These are phyloP conservation scores for Apaloderma vittatum DNA, from an alignment of 2,113 vertebrate genomes.

Conservation along the genomic window DNA sequence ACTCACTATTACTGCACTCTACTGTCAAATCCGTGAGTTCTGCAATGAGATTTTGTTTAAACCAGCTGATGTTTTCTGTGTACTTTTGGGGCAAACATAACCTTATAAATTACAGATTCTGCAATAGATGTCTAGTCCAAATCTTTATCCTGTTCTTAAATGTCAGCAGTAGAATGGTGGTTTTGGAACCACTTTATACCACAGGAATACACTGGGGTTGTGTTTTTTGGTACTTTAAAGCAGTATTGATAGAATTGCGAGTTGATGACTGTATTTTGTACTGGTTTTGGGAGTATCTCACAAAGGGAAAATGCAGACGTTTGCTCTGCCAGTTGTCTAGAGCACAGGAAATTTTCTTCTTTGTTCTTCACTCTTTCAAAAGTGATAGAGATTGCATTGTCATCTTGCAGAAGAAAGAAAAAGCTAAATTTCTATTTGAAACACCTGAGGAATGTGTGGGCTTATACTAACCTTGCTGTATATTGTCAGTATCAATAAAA, in stretches of 20 bases:
- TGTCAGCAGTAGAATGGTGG: not conserved
- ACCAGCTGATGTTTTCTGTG: not conserved
- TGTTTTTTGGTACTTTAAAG: not conserved
- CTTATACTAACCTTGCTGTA: constrained; percentile 4
- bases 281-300: not conserved
- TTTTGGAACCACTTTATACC: not conserved
- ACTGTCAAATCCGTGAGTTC: not conserved
- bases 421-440: not conserved
- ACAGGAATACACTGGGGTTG: not conserved
- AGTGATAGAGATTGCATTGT: not conserved
- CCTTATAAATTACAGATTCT: not conserved
- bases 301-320: not conserved
- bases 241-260: not conserved
- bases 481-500: constrained; percentile 32
- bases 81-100: not conserved
- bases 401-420: not conserved
- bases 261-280: not conserved
- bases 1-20: not conserved
- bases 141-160: not conserved
- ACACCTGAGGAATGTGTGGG: not conserved
- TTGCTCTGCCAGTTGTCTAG: not conserved
- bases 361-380: not conserved
- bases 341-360: not conserved
- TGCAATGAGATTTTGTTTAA: not conserved
- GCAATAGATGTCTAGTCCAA: not conserved